Percentiles rank a stretch among this genome's conserved stretches.
Evolutionary conservation across 2,797 vertebrate genomes (phyloP).

Genomic region (Buphagus erythrorhynchus): DNA sequence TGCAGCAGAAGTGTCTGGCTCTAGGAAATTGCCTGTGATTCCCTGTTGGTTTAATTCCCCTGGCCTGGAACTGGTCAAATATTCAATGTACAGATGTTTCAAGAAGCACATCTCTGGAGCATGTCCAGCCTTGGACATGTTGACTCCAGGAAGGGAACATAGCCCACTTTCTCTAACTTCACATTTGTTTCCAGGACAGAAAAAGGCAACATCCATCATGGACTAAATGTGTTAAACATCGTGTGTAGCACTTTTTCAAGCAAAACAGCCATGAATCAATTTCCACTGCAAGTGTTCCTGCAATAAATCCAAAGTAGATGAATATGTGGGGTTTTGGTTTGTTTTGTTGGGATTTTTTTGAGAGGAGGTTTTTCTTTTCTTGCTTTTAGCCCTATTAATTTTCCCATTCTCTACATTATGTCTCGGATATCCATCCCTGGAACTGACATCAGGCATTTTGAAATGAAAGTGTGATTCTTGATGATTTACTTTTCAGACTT

Average conservation of each 20-base stretch:
- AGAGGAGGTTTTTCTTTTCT: neutral
- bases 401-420: neutral
- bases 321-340: neutral
- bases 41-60: neutral
- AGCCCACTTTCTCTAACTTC: neutral
- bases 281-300: neutral
- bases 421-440: neutral
- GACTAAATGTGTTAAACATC: conserved; percentile 43
- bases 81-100: conserved; percentile 21
- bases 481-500: conserved; percentile 29
- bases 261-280: conserved; percentile 17
- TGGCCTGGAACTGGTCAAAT: neutral
- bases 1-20: neutral
- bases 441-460: neutral
- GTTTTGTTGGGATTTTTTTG: neutral
- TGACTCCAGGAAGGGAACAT: neutral
- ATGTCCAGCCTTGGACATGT: neutral
- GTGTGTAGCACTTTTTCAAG: neutral
- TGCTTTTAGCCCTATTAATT: neutral
- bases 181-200: conserved; percentile 46
- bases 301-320: conserved; percentile 1
- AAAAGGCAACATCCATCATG: conserved; percentile 30
- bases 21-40: neutral
- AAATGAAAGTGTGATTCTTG: neutral
- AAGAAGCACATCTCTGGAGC: conserved; percentile 3